Evolutionary conservation across 2,113 vertebrate species (phyloP), one percentile per base, ranked within the genome.

Genomic region (Dryoscopus gambensis): DNA sequence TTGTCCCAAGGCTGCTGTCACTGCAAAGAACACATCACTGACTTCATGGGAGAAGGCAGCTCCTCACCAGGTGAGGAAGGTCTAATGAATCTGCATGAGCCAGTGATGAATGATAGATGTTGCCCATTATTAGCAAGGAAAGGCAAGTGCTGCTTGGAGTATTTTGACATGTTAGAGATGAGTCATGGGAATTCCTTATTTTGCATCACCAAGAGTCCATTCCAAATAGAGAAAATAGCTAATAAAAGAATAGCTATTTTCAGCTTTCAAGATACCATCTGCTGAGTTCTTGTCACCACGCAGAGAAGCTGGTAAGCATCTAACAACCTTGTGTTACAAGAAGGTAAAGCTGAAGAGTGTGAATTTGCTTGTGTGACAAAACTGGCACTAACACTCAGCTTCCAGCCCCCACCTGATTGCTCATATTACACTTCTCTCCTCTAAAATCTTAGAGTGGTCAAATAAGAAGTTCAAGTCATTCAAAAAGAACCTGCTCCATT

Each of bases 381-480:
- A 5, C 28, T 73, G 28, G 27, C 56, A 52, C 17, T 11, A 63
- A 93, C 70, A 46, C 9, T 37, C 62, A 20, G 14, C 31, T 87
- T 31, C 46, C 22, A 62, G 31, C 4, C 30, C 57, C 22, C 15
- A 67, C 2, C 5, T 1, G 0, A 21, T 37, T 47, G 16, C 31
- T 89, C 25, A 14, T 21, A 56, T 35, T 37, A 52, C 16, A 40
- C 39, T 79, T 93, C 5, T 55, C 13, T 60, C 28, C 70, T 71
- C 88, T 24, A 87, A 92, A 49, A 53, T 59, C 60, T 77, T 74
- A 60, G 40, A 90, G 68, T 73, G 86, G 39, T 74, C 90, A 91
- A 91, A 94, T 63, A 87, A 65, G 81, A 87, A 90, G 89, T 90
- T 94, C 56, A 87, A 60, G 31, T 57, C 31, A 28, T 89, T 94